Conservation (phyloP, 2,888 invertebrate species). For the Synanthedon tipuliformis region DNA sequence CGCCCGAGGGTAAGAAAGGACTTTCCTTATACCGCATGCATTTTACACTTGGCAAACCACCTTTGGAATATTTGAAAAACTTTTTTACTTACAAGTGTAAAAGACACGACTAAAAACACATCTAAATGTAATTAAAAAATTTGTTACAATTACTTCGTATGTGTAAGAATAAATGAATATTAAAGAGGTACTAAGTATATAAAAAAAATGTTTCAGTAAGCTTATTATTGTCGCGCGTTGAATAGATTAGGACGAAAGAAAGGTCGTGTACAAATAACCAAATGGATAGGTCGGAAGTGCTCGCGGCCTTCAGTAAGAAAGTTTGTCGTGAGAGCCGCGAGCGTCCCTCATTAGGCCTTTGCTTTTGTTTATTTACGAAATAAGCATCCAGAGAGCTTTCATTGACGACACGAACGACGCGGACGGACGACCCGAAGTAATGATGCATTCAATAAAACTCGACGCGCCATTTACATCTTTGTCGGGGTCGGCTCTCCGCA, state of each 20-base stretch:
- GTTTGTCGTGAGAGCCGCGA: conserved; percentile 51
- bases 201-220: neutral
- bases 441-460: conserved; percentile 39
- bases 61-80: too few relatives aligned
- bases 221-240: conserved; percentile 15
- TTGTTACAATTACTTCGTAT: too few relatives aligned
- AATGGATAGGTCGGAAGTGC: conserved; percentile 63
- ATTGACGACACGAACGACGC: conserved; percentile 29
- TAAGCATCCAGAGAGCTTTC: conserved; percentile 58
- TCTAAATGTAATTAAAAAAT: too few relatives aligned
- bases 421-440: conserved; percentile 41
- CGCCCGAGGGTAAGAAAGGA: conserved; percentile 18
- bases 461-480: conserved; percentile 23
- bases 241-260: conserved; percentile 5
- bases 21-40: conserved; percentile 19
- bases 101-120: conserved; percentile 20
- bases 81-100: conserved; percentile 5
- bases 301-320: conserved; percentile 56
- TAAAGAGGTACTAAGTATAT: neutral
- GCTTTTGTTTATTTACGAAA: conserved; percentile 64
- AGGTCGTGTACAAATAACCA: conserved; percentile 63
- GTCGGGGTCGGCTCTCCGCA: conserved; percentile 10
- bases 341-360: conserved; percentile 58
- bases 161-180: neutral
- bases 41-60: conserved; percentile 18